Conservation (phyloP, 1,140 invertebrate species). For the Pseudomyrmex flavicornis region DNA sequence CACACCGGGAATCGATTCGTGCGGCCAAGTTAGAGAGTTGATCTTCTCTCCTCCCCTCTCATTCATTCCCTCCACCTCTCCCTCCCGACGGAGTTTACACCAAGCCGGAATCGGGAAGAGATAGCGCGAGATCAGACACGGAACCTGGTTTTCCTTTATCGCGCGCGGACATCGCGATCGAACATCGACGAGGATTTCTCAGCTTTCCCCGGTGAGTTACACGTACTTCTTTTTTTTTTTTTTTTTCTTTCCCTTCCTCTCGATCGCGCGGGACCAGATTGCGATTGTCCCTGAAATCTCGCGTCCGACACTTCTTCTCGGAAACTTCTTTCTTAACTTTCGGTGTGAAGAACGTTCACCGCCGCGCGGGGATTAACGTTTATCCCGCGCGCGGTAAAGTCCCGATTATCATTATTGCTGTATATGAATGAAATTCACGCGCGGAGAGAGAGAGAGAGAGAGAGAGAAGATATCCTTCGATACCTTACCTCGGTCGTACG, state of each 20-base stretch:
- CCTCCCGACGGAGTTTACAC: neutral
- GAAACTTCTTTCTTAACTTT: constrained; percentile 17
- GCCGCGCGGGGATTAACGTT: too few species aligned
- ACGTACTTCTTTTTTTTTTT: neutral
- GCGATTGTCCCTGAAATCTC: neutral
- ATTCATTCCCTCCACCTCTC: neutral
- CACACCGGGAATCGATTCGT: constrained; percentile 37
- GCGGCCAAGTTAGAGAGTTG: neutral
- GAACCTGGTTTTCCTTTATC: constrained; percentile 23
- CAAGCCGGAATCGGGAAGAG: neutral
- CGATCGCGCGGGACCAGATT: constrained; percentile 17
- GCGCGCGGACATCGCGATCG: constrained; percentile 49
- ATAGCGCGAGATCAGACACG: constrained; percentile 1
- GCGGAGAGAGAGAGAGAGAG: neutral
- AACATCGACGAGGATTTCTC: constrained; percentile 19
- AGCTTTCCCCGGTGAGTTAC: constrained; percentile 8
- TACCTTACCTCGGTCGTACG: too few species aligned
- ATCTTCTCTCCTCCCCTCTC: too few species aligned
- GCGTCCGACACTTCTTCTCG: neutral
- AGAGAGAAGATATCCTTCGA: neutral
- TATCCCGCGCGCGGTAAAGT: too few species aligned
- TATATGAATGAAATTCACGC: neutral
- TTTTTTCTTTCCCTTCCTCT: neutral
- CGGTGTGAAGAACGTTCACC: neutral
- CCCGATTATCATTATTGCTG: too few species aligned